A percentile compares a stretch with the other conserved stretches of the same genome.
Evolutionary conservation across 2,797 vertebrate species (phyloP).

Genomic region (Carcharodon carcharias): DNA sequence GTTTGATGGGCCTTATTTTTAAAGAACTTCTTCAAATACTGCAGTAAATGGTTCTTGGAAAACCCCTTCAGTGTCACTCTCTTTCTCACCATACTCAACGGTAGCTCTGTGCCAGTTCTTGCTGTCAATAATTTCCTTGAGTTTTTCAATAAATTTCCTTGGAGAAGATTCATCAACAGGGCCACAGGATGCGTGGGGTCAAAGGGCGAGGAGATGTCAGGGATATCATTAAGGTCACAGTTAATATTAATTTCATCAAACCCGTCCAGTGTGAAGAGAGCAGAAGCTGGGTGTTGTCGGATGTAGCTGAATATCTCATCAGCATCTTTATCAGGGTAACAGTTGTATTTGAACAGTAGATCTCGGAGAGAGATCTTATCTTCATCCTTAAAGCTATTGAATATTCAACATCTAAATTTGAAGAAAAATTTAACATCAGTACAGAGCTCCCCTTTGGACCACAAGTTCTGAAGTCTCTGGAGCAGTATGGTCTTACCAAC

Average conservation of each 20-base stretch:
- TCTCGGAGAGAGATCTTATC: conserved; percentile 73
- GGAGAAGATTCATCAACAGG: conserved; percentile 75
- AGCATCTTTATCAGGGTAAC: conserved; percentile 76
- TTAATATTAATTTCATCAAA: conserved; percentile 80
- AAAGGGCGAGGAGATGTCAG: conserved; percentile 71
- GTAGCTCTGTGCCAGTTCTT: conserved; percentile 72
- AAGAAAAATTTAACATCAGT: conserved; percentile 75
- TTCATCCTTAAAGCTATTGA: conserved; percentile 69
- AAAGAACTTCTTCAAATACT: conserved; percentile 70
- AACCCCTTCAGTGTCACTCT: conserved; percentile 78
- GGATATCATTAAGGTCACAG: conserved; percentile 59
- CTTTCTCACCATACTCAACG: conserved; percentile 71
- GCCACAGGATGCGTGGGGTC: conserved; percentile 70
- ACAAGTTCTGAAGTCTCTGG: conserved; percentile 83
- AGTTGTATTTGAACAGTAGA: conserved; percentile 83
- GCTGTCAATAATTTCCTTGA: conserved; percentile 78
- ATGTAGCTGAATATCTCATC: conserved; percentile 79
- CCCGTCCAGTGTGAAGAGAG: conserved; percentile 86
- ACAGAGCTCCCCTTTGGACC: conserved; percentile 68
- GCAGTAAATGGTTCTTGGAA: conserved; percentile 65
- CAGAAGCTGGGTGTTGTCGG: conserved; percentile 71
- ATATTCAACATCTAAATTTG: conserved; percentile 81
- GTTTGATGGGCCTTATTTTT: conserved; percentile 55
- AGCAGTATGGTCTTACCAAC: conserved; percentile 86
- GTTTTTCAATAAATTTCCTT: conserved; percentile 77